phyloP scores from a whole-genome alignment of 2,888 invertebrate genomes.

The Drosophila ochracea region DNA sequence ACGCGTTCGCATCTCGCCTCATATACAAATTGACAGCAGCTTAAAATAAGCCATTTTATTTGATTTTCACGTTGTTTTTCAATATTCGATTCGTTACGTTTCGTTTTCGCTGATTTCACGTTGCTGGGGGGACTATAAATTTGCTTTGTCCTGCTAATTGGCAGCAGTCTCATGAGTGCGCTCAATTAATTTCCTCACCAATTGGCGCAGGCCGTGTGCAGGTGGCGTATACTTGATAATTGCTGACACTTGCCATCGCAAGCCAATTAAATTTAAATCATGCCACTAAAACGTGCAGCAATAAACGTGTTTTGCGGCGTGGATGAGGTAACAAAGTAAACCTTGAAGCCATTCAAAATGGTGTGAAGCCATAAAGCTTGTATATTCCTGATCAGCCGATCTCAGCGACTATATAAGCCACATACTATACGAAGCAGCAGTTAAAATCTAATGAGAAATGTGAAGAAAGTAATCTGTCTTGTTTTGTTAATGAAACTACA shows the following conservation, averaged over 20 bases:
- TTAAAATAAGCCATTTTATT: constrained; percentile 45
- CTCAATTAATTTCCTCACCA: constrained; percentile 72
- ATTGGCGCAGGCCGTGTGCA: constrained; percentile 64
- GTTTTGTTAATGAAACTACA: background rate
- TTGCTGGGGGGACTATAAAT: constrained; percentile 56
- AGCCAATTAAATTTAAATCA: constrained; percentile 65
- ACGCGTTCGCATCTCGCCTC: constrained; percentile 60
- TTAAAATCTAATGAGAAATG: background rate
- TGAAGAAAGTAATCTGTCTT: background rate
- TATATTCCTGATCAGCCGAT: background rate
- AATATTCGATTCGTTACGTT: constrained; percentile 26
- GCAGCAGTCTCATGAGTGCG: constrained; percentile 75
- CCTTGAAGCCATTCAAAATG: background rate
- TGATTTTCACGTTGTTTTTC: constrained; percentile 10
- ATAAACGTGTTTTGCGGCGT: background rate
- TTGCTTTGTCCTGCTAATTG: constrained; percentile 68
- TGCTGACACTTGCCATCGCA: constrained; percentile 68
- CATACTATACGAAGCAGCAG: background rate
- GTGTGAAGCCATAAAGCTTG: background rate
- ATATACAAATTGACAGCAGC: constrained; percentile 44
- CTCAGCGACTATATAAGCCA: background rate
- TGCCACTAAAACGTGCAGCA: constrained; percentile 20
- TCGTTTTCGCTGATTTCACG: constrained; percentile 21
- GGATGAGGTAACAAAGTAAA: background rate
- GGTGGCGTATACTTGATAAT: constrained; percentile 79